Percentiles rank a stretch among this genome's conserved stretches.
phyloP scores from a whole-genome alignment of 2,797 vertebrate genomes.

The Enoplosus armatus region DNA sequence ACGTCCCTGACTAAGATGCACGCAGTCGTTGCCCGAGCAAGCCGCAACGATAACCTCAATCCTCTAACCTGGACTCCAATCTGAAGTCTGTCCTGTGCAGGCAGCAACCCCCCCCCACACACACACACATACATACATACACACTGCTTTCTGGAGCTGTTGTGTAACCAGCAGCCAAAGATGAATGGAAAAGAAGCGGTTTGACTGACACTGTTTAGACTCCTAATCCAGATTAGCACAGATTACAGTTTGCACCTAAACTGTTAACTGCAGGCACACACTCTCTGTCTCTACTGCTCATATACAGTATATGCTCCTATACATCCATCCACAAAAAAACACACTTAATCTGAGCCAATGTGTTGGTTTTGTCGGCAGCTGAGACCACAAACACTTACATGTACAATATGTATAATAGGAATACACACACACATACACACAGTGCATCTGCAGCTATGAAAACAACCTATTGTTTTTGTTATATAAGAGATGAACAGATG shows the following conservation, averaged over 20 bases:
- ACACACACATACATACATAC: slow-evolving; percentile 8
- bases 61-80: slow-evolving; percentile 35
- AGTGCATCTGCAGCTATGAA: slow-evolving; percentile 49
- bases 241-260: slow-evolving; percentile 66
- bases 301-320: neutral
- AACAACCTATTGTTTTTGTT: slow-evolving; percentile 71
- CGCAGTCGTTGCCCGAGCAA: neutral
- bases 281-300: slow-evolving; percentile 40
- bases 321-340: neutral
- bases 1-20: slow-evolving; percentile 48
- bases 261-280: slow-evolving; percentile 52
- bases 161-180: slow-evolving; percentile 65
- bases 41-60: slow-evolving; percentile 51
- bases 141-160: slow-evolving; percentile 49
- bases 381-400: neutral
- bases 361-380: neutral
- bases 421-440: slow-evolving; percentile 10
- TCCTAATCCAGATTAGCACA: slow-evolving; percentile 80
- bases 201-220: slow-evolving; percentile 56
- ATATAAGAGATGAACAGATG: slow-evolving; percentile 76
- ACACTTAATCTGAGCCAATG: neutral
- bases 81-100: slow-evolving; percentile 14
- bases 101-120: too few relatives aligned
- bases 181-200: slow-evolving; percentile 61
- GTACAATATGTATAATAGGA: slow-evolving; percentile 24